Evolutionary conservation across 2,797 vertebrate species (phyloP).

Genomic region (Florisuga fusca): DNA sequence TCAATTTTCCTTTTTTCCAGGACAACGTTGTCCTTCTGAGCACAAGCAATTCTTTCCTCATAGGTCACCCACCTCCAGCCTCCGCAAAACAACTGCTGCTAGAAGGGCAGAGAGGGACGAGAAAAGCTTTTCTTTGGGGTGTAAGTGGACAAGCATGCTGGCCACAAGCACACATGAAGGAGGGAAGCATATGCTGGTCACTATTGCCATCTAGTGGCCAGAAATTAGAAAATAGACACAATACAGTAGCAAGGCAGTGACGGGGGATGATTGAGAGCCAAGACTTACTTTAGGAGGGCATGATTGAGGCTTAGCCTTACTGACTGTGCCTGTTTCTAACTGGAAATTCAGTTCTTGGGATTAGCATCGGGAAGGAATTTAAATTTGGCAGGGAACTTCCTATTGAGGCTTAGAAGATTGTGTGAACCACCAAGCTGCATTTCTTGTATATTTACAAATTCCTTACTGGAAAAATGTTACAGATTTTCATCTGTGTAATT

Average conservation of each 20-base stretch:
- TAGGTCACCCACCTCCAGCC: neutral
- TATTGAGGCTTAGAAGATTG: neutral
- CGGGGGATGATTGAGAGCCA: neutral
- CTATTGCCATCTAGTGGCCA: conserved; percentile 49
- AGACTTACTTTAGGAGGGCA: neutral
- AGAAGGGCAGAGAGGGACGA: neutral
- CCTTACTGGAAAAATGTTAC: neutral
- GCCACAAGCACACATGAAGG: fast-evolving
- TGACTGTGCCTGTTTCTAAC: neutral
- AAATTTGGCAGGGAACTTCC: neutral
- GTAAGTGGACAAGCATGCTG: fast-evolving
- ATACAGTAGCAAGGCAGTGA: fast-evolving
- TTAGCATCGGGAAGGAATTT: neutral
- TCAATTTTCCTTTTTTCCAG: neutral
- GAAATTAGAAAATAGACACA: neutral
- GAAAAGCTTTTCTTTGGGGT: neutral
- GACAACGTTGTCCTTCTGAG: neutral
- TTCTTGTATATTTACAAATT: neutral
- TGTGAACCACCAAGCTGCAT: neutral
- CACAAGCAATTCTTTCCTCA: neutral
- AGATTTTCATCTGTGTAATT: neutral
- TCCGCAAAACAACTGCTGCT: neutral
- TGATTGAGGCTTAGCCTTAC: neutral
- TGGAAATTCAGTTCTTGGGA: neutral
- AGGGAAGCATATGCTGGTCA: neutral